Base-by-base conservation (phyloP, 2,888 invertebrate genomes). In the Cactoblastis cactorum region DNA sequence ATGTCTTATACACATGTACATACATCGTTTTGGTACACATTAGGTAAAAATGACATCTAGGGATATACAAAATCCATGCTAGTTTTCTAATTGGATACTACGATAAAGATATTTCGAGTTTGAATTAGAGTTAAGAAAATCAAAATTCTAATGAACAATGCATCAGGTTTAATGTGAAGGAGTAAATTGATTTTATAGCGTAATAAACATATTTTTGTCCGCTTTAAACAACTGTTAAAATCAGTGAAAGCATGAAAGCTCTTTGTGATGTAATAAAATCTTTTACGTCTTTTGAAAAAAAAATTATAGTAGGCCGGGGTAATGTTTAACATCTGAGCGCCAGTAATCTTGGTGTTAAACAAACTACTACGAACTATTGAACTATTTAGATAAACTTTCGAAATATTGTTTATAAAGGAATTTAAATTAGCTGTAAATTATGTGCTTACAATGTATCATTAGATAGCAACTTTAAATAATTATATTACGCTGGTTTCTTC, bases 211-310 rank as follows among this genome's bases (percentile, higher is more conserved):
- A 43, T 43, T 43, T 32, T 59, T 45, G 54, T 60, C 53, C 56
- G 53, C 49, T 55, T n/a, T 55, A 39, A 52, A 56, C 41, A 41
- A 53, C 38, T 57, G 61, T 65, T 63, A 67, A 63, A 63, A 65
- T 61, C 56, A 62, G 67, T 67, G 66, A 69, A 70, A 65, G 63
- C 55, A 61, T 54, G 53, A 50, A 18, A 64, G 64, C 54, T 51
- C 65, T 59, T 56, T 53, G 62, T 77, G 61, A 74, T 69, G 68
- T 66, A 72, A 77, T 71, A 71, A 68, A 61, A 61, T n/a, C 53
- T 56, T 70, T 68, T 63, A 71, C 61, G 61, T 60, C 62, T 67
- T 67, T 70, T 52, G 32, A 53, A 47, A 37, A 48, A 52, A 12
- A 41, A 52, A 41, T 43, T 41, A 53, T n/a, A n/a, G n/a, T n/a